Conservation (phyloP, 2,113 vertebrate species). For the rat (Rattus norvegicus) region DNA sequence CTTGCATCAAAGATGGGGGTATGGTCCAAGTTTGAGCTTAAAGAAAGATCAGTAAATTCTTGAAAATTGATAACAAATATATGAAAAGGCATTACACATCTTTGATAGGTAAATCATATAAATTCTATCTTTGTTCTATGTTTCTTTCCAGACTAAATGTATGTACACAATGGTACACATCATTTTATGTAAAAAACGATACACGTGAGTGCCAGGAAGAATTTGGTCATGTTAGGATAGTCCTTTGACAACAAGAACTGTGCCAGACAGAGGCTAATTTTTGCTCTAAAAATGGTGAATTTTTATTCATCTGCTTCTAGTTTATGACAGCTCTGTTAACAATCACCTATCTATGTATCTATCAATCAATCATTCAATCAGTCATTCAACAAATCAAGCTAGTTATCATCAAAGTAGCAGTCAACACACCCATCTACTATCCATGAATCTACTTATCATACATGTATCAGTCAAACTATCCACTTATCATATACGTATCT, state of each 20-base stretch:
- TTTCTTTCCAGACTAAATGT: neutral
- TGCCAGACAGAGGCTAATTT: neutral
- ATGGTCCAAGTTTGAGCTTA: too few species aligned
- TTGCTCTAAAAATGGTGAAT: neutral
- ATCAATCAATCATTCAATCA: neutral
- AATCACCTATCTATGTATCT: neutral
- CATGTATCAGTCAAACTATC: neutral
- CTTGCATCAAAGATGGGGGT: too few species aligned
- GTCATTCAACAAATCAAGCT: neutral
- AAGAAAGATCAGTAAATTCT: neutral
- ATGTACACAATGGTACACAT: neutral
- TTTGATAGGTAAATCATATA: neutral
- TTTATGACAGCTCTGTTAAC: neutral
- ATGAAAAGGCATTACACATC: neutral
- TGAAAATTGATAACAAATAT: neutral
- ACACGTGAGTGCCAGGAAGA: neutral
- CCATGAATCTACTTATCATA: too few species aligned
- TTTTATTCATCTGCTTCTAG: neutral
- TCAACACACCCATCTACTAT: neutral
- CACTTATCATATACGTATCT: neutral
- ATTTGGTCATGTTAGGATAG: neutral
- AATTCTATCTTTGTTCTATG: neutral
- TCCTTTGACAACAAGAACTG: neutral
- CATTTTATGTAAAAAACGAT: neutral
- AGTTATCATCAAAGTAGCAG: neutral